These are phyloP conservation scores for Ecliptopera silaceata DNA, from an alignment of 2,888 invertebrate genomes.

Conservation along the genomic window DNA sequence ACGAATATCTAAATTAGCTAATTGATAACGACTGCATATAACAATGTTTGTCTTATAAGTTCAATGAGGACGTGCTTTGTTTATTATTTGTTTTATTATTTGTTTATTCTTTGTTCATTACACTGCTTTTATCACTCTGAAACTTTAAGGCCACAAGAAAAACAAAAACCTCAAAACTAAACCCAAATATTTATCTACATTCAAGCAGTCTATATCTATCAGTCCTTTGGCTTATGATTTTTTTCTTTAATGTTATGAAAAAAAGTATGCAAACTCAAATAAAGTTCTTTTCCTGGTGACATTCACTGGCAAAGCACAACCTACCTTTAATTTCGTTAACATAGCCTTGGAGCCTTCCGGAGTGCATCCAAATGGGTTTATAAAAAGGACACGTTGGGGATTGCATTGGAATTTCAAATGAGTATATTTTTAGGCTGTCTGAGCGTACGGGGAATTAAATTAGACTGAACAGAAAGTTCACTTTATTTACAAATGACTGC, in stretches of 20 bases:
- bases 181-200: too few relatives aligned
- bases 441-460: constrained; percentile 73
- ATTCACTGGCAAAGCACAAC: constrained; percentile 20
- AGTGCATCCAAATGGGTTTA: constrained; percentile 70
- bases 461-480: constrained; percentile 60
- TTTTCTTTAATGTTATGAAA: not conserved
- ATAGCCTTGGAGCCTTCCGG: constrained; percentile 44
- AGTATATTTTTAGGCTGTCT: constrained; percentile 74
- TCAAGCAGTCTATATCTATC: too few relatives aligned
- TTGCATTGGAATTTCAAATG: constrained; percentile 78
- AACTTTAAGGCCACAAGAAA: too few relatives aligned
- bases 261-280: constrained; percentile 13
- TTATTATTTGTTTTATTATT: too few relatives aligned
- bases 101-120: too few relatives aligned
- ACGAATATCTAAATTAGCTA: too few relatives aligned
- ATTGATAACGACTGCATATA: too few relatives aligned
- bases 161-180: too few relatives aligned
- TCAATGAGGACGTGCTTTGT: too few relatives aligned
- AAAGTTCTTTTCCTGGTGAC: constrained; percentile 11
- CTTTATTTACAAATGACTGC: constrained; percentile 52
- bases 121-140: too few relatives aligned
- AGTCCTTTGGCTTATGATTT: not conserved
- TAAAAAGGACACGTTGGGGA: constrained; percentile 67
- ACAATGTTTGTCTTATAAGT: too few relatives aligned
- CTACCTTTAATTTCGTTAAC: constrained; percentile 46